Percentiles rank a stretch among this genome's conserved stretches.
Conservation (phyloP, 2,113 vertebrate species). For the Cebus imitator region DNA sequence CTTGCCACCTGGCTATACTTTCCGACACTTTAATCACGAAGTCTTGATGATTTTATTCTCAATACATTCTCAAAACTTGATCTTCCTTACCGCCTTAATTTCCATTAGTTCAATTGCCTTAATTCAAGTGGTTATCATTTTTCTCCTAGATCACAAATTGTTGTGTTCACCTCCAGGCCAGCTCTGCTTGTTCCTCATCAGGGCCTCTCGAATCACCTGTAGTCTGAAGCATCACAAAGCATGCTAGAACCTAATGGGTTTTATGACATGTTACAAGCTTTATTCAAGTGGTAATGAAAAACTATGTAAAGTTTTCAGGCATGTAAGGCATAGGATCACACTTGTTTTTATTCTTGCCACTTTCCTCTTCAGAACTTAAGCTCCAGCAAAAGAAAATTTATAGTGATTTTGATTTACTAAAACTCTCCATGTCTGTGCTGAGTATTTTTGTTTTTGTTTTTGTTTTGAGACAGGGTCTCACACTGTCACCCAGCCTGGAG, state of each 20-base stretch:
- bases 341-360: neutral
- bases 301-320: neutral
- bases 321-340: neutral
- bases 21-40: neutral
- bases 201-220: neutral
- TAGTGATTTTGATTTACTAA: neutral
- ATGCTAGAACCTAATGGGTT: neutral
- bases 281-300: neutral
- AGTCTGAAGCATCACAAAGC: neutral
- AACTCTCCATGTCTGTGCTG: neutral
- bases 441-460: too few relatives aligned
- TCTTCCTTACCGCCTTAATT: neutral
- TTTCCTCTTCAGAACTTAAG: neutral
- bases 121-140: neutral
- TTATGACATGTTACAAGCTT: neutral
- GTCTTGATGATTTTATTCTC: neutral
- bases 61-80: neutral
- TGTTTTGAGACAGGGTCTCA: too few relatives aligned
- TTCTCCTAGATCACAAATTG: neutral
- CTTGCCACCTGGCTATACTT: neutral
- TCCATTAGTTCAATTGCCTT: neutral
- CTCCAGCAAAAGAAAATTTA: neutral
- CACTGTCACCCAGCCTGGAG: too few relatives aligned
- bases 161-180: neutral
- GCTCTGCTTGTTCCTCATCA: neutral